Evolutionary conservation across 2,888 invertebrate species (phyloP), one percentile per base, ranked within the genome.

Genomic region (Xestobium rufovillosum): DNA sequence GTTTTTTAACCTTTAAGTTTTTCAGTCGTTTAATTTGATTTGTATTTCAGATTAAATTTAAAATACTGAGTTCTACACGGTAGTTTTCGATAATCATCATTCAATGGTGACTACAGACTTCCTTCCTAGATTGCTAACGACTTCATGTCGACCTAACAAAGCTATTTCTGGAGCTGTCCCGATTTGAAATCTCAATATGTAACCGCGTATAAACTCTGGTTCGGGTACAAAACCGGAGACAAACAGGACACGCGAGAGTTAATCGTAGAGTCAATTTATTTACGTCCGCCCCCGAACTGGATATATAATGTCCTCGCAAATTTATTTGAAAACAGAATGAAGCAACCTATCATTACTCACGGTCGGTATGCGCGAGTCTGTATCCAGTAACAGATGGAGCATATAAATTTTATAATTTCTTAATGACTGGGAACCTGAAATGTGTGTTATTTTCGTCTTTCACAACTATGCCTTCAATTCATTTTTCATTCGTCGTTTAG

Each of bases 261-360:
- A 14, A 37, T 19, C 14, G 42, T 29, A 33, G 33, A 39, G 42
- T 41, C 47, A 34, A 48, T 49, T 46, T 43, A 48, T 49, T 45
- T 40, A 44, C 44, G 49, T 49, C 49, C 48, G 42, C 49, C 48
- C 48, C 40, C 49, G 31, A 38, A 39, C 35, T 38, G 34, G 35
- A 39, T 29, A 35, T n/a, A 36, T 37, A 41, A 41, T 39, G 42
- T 41, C 33, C 38, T 33, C 31, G 40, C 48, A 48, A 50, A 55
- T 55, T 51, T 52, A 51, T 52, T 48, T 45, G 45, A 43, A 49
- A 51, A 51, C 47, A 41, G 45, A 47, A 49, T 47, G 50, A 51
- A 48, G 48, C 45, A 47, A 49, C 48, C 46, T 43, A 48, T 50
- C 50, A 51, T 52, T 51, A 53, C 45, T 53, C 48, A 48, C 39